Conservation (phyloP, 2,888 invertebrate genomes). For the Eupithecia dodoneata region DNA sequence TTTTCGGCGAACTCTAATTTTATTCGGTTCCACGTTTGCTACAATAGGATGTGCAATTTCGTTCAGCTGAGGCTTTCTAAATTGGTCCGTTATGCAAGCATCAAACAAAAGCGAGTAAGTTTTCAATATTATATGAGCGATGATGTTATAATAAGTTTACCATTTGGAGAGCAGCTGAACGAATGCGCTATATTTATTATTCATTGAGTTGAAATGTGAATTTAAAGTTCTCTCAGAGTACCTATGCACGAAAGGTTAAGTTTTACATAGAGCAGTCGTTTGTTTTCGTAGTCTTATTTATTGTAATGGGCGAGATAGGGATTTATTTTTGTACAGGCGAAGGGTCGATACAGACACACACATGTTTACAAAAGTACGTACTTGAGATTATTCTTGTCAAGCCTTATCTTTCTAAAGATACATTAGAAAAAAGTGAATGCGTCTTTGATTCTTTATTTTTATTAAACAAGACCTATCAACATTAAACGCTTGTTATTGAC, state of each 20-base stretch:
- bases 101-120: slow-evolving; percentile 63
- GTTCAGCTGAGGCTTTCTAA: slow-evolving; percentile 66
- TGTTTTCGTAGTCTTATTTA: slow-evolving; percentile 44
- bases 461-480: not conserved
- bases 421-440: no score
- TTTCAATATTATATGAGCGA: slow-evolving; percentile 57
- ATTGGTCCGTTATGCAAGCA: slow-evolving; percentile 67
- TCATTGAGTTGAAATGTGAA: slow-evolving; percentile 52
- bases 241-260: slow-evolving; percentile 37
- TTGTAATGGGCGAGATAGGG: slow-evolving; percentile 34
- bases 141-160: slow-evolving; percentile 58
- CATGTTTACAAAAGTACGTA: slow-evolving; percentile 25
- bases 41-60: slow-evolving; percentile 70
- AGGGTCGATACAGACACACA: slow-evolving; percentile 16
- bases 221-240: slow-evolving; percentile 41
- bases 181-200: slow-evolving; percentile 52
- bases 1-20: slow-evolving; percentile 67
- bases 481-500: not conserved
- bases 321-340: slow-evolving; percentile 27
- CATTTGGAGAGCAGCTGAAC: slow-evolving; percentile 52
- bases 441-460: not conserved
- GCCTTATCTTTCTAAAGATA: slow-evolving; percentile 7
- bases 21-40: slow-evolving; percentile 66
- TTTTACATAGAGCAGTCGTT: slow-evolving; percentile 42
- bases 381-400: slow-evolving; percentile 19